Evolutionary conservation across 2,113 vertebrate species (phyloP).

Genomic region (Platysteira castanea): DNA sequence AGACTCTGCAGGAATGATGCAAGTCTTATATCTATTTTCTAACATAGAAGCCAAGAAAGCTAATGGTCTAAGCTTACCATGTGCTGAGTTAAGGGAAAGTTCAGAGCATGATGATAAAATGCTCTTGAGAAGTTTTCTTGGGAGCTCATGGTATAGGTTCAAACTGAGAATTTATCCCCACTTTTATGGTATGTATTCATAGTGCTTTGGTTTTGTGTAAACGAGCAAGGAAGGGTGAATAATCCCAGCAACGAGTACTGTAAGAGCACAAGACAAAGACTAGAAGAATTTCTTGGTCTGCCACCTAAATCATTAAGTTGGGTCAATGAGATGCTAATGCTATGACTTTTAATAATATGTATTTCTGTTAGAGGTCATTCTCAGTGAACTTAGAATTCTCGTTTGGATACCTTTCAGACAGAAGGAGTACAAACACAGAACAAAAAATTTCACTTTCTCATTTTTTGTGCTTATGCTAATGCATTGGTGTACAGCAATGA

Average conservation of each 20-base stretch:
- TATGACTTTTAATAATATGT: neutral
- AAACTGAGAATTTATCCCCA: neutral
- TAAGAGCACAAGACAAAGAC: neutral
- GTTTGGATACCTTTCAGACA: neutral
- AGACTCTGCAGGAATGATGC: neutral
- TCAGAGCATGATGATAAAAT: neutral
- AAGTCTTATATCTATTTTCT: constrained; percentile 17
- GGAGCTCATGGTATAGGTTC: neutral
- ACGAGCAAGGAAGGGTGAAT: neutral
- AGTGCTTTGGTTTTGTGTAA: neutral
- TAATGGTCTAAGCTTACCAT: neutral
- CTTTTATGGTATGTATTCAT: neutral
- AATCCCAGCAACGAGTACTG: neutral
- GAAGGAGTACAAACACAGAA: neutral
- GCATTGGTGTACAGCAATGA: neutral
- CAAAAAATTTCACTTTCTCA: neutral
- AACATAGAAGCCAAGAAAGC: neutral
- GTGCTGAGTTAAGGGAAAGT: neutral
- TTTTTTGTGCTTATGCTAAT: neutral
- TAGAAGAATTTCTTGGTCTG: neutral
- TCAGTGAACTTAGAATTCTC: neutral
- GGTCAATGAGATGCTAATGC: neutral
- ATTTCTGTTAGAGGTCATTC: neutral
- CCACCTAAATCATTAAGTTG: neutral
- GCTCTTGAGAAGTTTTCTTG: neutral